Conservation (phyloP, 2,113 vertebrate species). For the Suricata suricatta region DNA sequence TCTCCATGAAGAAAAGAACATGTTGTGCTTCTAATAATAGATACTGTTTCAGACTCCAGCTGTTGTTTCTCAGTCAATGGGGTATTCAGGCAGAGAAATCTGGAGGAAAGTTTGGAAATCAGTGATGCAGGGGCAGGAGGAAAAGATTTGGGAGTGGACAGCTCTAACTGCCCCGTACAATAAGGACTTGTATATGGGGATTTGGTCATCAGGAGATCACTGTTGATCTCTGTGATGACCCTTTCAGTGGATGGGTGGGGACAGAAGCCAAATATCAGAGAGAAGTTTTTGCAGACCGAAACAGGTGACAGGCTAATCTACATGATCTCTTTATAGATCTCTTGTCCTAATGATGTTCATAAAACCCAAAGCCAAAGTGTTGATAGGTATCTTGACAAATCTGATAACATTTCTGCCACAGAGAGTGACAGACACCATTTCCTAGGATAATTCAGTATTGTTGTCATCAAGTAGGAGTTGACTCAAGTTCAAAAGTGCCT, state of each 20-base stretch:
- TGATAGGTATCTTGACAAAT: constrained; percentile 14
- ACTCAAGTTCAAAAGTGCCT: background rate
- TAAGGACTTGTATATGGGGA: background rate
- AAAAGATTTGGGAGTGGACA: background rate
- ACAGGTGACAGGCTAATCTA: background rate
- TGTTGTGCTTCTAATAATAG: background rate
- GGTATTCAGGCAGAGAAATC: background rate
- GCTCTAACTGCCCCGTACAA: fast-evolving
- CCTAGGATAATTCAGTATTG: background rate
- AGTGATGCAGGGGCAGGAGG: background rate
- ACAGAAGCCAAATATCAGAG: background rate
- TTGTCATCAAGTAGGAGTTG: background rate
- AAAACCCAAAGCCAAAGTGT: background rate
- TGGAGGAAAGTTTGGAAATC: background rate
- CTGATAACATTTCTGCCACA: background rate
- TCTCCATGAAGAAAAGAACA: constrained; percentile 24
- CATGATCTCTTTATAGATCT: background rate
- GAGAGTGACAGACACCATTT: background rate
- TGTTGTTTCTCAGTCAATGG: background rate
- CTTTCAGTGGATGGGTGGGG: background rate
- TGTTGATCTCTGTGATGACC: background rate
- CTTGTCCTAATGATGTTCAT: background rate
- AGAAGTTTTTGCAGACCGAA: background rate
- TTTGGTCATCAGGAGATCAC: background rate
- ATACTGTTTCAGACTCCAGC: background rate